A percentile compares a stretch with the other conserved stretches of the same genome.
Evolutionary conservation across 2,797 vertebrate genomes (phyloP).

Genomic region (Propithecus perrieri): DNA sequence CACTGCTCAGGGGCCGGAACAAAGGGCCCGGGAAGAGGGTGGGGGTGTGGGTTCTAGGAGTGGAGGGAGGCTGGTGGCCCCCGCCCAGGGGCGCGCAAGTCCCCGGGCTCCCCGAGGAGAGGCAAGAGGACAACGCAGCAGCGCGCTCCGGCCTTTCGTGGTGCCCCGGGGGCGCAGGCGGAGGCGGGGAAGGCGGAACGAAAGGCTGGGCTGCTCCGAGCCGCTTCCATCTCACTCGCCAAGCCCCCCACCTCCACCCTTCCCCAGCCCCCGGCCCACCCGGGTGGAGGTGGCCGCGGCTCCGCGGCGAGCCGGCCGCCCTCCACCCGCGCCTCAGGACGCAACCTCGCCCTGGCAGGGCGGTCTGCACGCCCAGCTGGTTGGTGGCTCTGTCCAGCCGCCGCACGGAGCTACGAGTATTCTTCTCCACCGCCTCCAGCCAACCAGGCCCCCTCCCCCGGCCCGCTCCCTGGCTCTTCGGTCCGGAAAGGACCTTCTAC

Average conservation of each 20-base stretch:
- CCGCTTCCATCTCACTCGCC: neutral
- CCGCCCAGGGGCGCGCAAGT: conserved; percentile 6
- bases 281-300: conserved; percentile 37
- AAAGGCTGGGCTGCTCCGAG: conserved; percentile 46
- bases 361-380: conserved; percentile 48
- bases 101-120: conserved; percentile 18
- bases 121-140: neutral
- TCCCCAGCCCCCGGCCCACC: conserved; percentile 4
- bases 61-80: neutral
- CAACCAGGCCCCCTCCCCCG: neutral
- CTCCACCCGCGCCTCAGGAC: conserved; percentile 33
- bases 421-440: conserved; percentile 28
- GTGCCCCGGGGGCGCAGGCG: conserved; percentile 29
- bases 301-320: neutral
- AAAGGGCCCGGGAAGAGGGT: conserved; percentile 60
- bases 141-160: neutral
- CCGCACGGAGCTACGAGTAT: neutral
- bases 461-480: conserved; percentile 7
- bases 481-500: conserved; percentile 61
- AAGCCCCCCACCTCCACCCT: neutral
- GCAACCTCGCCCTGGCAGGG: conserved; percentile 36
- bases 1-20: conserved; percentile 14
- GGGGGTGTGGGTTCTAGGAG: neutral
- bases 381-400: conserved; percentile 50
- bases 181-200: conserved; percentile 46